phyloP scores from a whole-genome alignment of 1,140 invertebrate species.

The Caenorhabditis brenneri region DNA sequence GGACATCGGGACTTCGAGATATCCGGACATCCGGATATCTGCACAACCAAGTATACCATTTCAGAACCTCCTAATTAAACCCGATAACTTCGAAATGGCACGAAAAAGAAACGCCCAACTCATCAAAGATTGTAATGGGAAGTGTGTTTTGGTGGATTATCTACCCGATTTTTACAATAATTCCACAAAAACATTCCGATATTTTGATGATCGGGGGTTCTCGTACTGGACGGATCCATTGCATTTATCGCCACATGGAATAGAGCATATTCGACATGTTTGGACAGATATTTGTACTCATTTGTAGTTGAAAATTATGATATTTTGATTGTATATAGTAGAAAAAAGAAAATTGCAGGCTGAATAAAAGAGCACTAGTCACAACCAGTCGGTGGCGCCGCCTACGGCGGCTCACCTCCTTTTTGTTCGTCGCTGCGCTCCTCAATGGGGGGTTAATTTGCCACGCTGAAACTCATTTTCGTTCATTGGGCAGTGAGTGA shows the following conservation, averaged over 20 bases:
- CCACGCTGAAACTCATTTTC: no score
- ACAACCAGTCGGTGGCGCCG: no score
- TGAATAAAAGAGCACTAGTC: no score
- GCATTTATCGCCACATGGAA: constrained; percentile 1
- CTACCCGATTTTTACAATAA: not conserved
- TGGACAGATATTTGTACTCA: constrained; percentile 15
- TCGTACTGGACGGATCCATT: not conserved
- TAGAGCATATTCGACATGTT: constrained; percentile 4
- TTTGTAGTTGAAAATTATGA: not conserved
- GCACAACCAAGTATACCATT: not conserved
- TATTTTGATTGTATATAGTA: no score
- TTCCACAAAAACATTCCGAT: not conserved
- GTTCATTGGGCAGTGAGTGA: no score
- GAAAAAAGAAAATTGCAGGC: no score
- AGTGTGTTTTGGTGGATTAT: not conserved
- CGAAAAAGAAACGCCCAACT: not conserved
- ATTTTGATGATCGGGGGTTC: not conserved
- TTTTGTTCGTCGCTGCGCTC: no score
- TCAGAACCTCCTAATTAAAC: not conserved
- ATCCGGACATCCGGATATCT: no score
- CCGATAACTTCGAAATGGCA: not conserved
- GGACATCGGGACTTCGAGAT: no score
- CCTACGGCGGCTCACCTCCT: no score
- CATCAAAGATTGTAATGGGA: not conserved
- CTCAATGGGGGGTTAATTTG: no score